phyloP scores from a whole-genome alignment of 1,140 invertebrate species.

The Anagrus nilaparvatae region DNA sequence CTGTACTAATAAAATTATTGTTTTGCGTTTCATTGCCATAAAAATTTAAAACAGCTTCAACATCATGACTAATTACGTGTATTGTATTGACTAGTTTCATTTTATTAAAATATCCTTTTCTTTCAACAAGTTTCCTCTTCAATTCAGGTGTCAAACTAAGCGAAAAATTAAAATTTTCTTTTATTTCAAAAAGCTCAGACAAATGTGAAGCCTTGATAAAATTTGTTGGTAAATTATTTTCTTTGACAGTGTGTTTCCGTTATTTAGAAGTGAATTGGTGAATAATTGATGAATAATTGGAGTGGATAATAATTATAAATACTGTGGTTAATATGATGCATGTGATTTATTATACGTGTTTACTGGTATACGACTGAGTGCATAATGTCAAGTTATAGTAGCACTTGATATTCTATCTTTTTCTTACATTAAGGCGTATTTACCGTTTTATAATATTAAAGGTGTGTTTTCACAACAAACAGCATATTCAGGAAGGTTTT shows the following conservation, averaged over 20 bases:
- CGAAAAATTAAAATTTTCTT: slow-evolving; percentile 3
- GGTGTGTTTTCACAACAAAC: too few relatives aligned
- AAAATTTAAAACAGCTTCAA: slow-evolving; percentile 7
- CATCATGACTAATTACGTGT: slow-evolving; percentile 2
- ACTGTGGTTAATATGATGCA: too few relatives aligned
- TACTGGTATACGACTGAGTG: too few relatives aligned
- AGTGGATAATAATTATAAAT: too few relatives aligned
- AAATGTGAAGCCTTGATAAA: neutral
- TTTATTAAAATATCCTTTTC: slow-evolving; percentile 1
- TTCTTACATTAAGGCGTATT: too few relatives aligned
- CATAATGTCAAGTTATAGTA: too few relatives aligned
- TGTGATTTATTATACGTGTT: too few relatives aligned
- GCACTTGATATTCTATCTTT: too few relatives aligned
- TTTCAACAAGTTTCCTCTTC: slow-evolving; percentile 1
- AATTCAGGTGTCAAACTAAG: slow-evolving; percentile 5
- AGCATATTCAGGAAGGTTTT: neutral
- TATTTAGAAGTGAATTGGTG: too few relatives aligned
- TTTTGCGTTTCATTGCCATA: neutral
- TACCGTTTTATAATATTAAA: too few relatives aligned
- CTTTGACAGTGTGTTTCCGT: too few relatives aligned
- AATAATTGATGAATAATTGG: too few relatives aligned
- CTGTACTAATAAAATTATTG: slow-evolving; percentile 8
- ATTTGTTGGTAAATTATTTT: slow-evolving; percentile 9
- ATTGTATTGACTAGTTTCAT: slow-evolving; percentile 3
- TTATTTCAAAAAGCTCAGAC: neutral